Base-by-base conservation (phyloP, 2,113 vertebrate genomes). In the Charina bottae region DNA sequence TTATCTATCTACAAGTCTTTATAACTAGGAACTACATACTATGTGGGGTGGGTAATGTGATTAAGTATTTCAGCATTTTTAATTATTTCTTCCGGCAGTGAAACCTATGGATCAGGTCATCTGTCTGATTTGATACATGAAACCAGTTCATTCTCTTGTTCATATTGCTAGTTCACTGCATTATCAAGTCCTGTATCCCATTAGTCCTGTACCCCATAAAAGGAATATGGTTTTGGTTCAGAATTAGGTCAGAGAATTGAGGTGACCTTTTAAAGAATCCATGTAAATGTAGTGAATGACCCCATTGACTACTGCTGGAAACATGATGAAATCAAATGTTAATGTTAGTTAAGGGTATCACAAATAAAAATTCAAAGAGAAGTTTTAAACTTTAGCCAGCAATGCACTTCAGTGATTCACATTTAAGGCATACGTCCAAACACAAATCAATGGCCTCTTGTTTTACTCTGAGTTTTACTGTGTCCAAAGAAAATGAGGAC, bases 241-340 rank as follows among this genome's bases (percentile, higher is more conserved):
- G 93, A 24, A 92, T 92, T 93, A 94, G 95, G 94, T 96, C 94
- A 96, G 94, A 95, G 93, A 96, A 95, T 96, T 96, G 94, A 96
- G 94, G 95, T 96, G 95, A 96, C 96, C 96, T 94, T 96, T 93
- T 95, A 62, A 96, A 96, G 96, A 96, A 97, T 96, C 94, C 94
- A 96, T 92, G 91, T 94, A 0, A 95, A 94, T 90, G 92, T 15
- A 17, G 94, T 95, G 93, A 95, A 93, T 95, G 93, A 95, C 94
- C 58, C 96, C 90, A 96, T 95, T 96, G 96, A 96, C 96, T 97
- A 96, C 96, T 96, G 96, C 96, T 94, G 96, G 96, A 93, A 83
- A 95, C 95, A 95, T 93, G 94, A 95, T 96, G 90, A 95, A 95
- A 94, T 1, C 2, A 95, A 94, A 96, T 94, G 96, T 96, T 93